Evolutionary conservation across 2,888 invertebrate species (phyloP).

Genomic region (Homarus gammarus): DNA sequence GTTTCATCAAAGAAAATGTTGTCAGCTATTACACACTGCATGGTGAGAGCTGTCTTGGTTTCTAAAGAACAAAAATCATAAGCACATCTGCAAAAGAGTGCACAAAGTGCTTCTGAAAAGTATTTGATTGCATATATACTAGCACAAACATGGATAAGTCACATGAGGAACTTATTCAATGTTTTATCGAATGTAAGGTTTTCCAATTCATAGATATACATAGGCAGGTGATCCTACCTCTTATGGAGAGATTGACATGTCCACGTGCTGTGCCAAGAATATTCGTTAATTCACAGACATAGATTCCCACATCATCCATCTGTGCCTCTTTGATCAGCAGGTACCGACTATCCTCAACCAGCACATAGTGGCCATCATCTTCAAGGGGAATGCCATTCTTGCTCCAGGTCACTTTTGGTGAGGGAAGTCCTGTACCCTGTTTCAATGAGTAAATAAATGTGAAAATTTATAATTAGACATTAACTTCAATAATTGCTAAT

Average conservation of each 20-base stretch:
- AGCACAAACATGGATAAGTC: too few species aligned
- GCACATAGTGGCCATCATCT: constrained; percentile 89
- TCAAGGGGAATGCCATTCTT: constrained; percentile 89
- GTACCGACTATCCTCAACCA: constrained; percentile 92
- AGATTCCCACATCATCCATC: constrained; percentile 88
- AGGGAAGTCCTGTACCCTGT: constrained; percentile 85
- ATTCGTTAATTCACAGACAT: constrained; percentile 94
- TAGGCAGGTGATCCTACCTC: constrained; percentile 21
- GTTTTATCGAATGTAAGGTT: too few species aligned
- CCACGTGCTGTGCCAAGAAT: constrained; percentile 68
- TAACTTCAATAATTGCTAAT: too few species aligned
- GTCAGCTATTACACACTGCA: too few species aligned
- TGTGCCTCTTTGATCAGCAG: constrained; percentile 91
- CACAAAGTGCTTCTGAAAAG: too few species aligned
- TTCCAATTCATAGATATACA: not conserved
- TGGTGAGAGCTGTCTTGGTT: too few species aligned
- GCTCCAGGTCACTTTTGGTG: constrained; percentile 89
- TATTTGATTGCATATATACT: too few species aligned
- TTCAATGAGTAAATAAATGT: constrained; percentile 39
- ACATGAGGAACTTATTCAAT: too few species aligned
- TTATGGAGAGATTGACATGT: constrained; percentile 52
- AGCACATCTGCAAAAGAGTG: too few species aligned
- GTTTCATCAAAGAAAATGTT: too few species aligned
- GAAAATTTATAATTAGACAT: too few species aligned
- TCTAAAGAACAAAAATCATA: too few species aligned